Evolutionary conservation across 1,140 invertebrate species (phyloP).

Genomic region (Plutomurus gul): DNA sequence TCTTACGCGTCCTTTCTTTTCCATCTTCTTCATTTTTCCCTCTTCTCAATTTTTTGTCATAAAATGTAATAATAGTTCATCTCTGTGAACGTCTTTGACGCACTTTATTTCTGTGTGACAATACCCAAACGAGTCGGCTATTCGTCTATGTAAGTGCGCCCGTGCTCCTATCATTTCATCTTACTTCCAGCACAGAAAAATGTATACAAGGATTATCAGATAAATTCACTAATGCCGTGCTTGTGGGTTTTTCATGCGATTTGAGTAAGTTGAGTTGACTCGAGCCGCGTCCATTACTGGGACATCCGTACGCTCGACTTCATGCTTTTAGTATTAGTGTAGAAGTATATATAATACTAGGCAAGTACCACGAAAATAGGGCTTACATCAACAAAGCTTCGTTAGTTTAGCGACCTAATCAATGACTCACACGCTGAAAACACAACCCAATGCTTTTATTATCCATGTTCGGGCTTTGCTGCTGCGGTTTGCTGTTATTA

Average conservation of each 20-base stretch:
- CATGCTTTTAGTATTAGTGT: too few species aligned
- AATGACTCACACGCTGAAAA: too few species aligned
- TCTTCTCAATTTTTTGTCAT: neutral
- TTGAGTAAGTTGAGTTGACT: constrained; percentile 9
- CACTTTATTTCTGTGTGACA: neutral
- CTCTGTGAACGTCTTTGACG: neutral
- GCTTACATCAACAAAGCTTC: too few species aligned
- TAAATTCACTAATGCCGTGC: constrained; percentile 26
- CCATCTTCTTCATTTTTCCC: neutral
- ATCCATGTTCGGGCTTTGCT: too few species aligned
- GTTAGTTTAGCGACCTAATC: too few species aligned
- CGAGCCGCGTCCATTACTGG: too few species aligned
- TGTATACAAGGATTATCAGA: constrained; percentile 14
- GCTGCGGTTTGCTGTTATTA: too few species aligned
- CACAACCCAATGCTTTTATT: too few species aligned
- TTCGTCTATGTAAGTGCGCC: neutral
- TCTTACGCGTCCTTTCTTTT: constrained; percentile 13
- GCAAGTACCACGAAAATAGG: too few species aligned
- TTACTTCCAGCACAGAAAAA: neutral
- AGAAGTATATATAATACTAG: too few species aligned
- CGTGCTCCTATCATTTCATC: neutral
- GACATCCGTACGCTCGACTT: neutral
- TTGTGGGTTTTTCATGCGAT: neutral
- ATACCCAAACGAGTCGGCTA: constrained; percentile 14
- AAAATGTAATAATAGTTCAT: constrained; percentile 23